Conservation (phyloP, 1,140 invertebrate genomes). For the Formica selysi region DNA sequence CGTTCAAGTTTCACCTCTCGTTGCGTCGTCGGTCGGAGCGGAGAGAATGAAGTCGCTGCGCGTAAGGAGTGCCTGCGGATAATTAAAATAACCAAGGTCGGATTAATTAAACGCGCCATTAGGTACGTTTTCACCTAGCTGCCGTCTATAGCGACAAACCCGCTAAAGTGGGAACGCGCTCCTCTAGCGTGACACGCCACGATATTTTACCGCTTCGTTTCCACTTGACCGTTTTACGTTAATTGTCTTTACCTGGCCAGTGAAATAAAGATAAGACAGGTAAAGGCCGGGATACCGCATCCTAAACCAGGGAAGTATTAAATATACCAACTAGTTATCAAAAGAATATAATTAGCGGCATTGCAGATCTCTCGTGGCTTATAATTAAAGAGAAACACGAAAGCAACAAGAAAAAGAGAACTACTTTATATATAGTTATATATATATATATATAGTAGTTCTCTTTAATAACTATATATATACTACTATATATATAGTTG, state of each 20-base stretch:
- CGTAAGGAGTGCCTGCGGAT: conserved; percentile 36
- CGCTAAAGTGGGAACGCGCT: conserved; percentile 23
- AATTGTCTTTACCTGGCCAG: conserved; percentile 23
- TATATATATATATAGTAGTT: no score
- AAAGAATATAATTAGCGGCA: conserved; percentile 2
- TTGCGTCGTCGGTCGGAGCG: conserved; percentile 2
- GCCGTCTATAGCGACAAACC: conserved; percentile 31
- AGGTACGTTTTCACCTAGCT: conserved; percentile 28
- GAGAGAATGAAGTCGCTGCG: conserved; percentile 52
- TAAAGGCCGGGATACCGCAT: no score
- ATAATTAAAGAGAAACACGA: background rate
- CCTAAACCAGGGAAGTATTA: conserved; percentile 7
- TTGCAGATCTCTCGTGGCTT: background rate
- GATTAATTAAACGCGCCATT: conserved; percentile 64
- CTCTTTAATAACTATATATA: no score
- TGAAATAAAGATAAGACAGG: conserved; percentile 29
- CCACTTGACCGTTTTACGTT: conserved; percentile 42
- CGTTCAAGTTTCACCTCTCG: conserved; percentile 42
- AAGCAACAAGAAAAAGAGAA: background rate
- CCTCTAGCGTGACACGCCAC: background rate
- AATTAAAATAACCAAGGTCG: conserved; percentile 69
- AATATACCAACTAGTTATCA: conserved; percentile 4
- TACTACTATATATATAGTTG: no score
- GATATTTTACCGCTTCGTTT: conserved; percentile 45
- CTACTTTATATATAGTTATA: no score